Percentiles rank a stretch among this genome's conserved stretches.
phyloP scores from a whole-genome alignment of 2,797 vertebrate species.

The Phataginus tricuspis region DNA sequence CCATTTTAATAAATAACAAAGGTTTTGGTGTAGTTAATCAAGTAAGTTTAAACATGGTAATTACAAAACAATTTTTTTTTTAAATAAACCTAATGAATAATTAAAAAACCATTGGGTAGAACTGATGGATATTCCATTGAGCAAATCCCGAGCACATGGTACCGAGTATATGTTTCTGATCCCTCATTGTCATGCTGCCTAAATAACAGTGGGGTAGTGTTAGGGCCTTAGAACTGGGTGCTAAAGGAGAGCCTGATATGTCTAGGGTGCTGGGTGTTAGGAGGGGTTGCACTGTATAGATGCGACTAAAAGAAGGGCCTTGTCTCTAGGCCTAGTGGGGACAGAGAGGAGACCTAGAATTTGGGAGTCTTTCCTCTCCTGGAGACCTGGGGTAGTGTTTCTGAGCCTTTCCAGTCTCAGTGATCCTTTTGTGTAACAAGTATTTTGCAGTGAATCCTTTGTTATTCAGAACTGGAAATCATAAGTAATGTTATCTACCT shows the following conservation, averaged over 20 bases:
- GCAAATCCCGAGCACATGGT: not conserved
- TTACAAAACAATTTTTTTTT: not conserved
- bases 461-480: conserved; percentile 13
- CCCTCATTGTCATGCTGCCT: not conserved
- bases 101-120: not conserved
- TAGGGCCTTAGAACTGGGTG: not conserved
- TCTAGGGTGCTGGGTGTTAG: not conserved
- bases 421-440: not conserved
- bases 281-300: not conserved
- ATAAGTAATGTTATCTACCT: not conserved
- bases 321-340: not conserved
- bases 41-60: not conserved
- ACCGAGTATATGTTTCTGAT: not conserved
- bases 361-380: not conserved
- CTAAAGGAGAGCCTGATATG: not conserved
- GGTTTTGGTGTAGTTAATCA: not conserved
- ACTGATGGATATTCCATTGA: not conserved
- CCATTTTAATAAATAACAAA: conserved; percentile 10
- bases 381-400: not conserved
- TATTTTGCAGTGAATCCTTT: not conserved
- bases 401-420: not conserved
- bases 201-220: not conserved
- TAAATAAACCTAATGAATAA: no score
- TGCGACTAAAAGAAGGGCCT: no score
- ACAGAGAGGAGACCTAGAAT: not conserved